A percentile compares a stretch with the other conserved stretches of the same genome.
Evolutionary conservation across 2,113 vertebrate genomes (phyloP).

Genomic region (Tamias sibiricus): DNA sequence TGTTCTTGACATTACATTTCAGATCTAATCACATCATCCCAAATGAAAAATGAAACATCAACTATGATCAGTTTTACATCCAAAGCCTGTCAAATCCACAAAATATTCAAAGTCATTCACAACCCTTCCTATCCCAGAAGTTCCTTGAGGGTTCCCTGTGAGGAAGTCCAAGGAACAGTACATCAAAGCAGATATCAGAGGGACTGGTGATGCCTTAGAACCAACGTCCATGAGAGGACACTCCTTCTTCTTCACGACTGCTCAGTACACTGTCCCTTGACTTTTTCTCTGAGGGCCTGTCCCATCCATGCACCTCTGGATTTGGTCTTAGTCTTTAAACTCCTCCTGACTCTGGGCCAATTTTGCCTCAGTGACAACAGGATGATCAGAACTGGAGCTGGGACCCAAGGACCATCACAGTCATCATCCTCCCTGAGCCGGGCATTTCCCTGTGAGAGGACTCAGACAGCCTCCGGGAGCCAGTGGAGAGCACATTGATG

Average conservation of each 20-base stretch:
- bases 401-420: neutral
- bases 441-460: neutral
- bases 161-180: neutral
- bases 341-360: neutral
- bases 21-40: neutral
- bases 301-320: neutral
- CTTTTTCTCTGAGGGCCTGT: neutral
- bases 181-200: neutral
- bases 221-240: rapidly evolving
- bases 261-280: neutral
- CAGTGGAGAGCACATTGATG: neutral
- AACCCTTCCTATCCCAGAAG: neutral
- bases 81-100: neutral
- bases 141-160: neutral
- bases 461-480: neutral
- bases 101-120: neutral
- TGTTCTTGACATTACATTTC: neutral
- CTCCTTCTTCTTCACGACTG: neutral
- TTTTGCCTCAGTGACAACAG: neutral
- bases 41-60: neutral
- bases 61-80: neutral
- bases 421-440: neutral
- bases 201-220: neutral
- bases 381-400: neutral
- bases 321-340: neutral